These are phyloP conservation scores for Acrossocheilus fasciatus DNA, from an alignment of 2,797 vertebrate genomes.

Conservation along the genomic window DNA sequence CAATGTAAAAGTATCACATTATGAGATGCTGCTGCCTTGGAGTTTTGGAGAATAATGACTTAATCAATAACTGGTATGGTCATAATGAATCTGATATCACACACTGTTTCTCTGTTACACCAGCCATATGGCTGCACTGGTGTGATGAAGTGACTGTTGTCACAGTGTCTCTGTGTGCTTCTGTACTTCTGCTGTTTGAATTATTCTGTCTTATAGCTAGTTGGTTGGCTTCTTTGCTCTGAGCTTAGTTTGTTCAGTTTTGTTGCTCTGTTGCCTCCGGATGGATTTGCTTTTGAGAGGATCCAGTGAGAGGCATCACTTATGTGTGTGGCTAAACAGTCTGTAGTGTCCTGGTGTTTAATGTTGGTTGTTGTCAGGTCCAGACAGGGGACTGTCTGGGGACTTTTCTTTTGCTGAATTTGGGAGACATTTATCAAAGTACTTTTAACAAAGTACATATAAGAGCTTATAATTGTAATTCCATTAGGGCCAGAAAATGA, in stretches of 20 bases:
- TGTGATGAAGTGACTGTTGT: neutral
- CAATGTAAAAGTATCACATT: constrained; percentile 19
- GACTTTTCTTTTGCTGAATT: too few species aligned
- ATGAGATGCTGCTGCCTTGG: constrained; percentile 24
- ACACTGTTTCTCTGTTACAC: constrained; percentile 20
- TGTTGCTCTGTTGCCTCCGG: neutral
- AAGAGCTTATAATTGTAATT: neutral
- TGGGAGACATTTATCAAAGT: neutral
- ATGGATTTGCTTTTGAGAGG: neutral
- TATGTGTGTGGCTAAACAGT: neutral
- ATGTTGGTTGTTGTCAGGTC: neutral
- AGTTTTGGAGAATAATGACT: constrained; percentile 27
- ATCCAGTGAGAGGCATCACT: neutral
- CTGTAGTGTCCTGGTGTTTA: neutral
- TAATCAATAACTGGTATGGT: constrained; percentile 45
- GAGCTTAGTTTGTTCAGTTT: neutral
- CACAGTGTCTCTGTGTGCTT: neutral
- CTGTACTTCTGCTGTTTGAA: neutral
- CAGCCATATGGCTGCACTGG: constrained; percentile 30
- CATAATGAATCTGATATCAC: constrained; percentile 25
- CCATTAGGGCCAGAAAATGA: neutral
- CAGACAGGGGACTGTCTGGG: neutral
- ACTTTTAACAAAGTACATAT: neutral
- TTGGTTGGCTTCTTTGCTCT: neutral
- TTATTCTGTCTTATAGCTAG: neutral